A percentile compares a stretch with the other conserved stretches of the same genome.
phyloP scores from a whole-genome alignment of 2,888 invertebrate species.

The Synanthedon vespiformis region DNA sequence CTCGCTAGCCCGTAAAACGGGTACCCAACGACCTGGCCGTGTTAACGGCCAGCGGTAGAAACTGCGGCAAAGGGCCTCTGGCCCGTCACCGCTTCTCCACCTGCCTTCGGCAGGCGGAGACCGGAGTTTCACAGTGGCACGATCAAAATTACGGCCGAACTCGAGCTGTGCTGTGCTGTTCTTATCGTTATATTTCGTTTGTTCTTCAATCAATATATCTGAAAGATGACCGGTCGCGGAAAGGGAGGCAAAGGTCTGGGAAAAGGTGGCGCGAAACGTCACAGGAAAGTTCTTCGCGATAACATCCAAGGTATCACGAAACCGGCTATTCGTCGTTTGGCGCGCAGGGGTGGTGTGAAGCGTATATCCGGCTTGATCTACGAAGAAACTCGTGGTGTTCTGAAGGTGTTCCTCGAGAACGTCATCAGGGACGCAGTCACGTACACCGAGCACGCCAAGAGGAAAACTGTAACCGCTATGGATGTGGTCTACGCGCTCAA shows the following conservation, averaged over 20 bases:
- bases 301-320: constrained; percentile 86
- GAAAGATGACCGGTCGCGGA: constrained; percentile 80
- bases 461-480: constrained; percentile 91
- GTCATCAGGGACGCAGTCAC: constrained; percentile 87
- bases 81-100: too few species aligned
- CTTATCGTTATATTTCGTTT: too few species aligned
- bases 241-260: constrained; percentile 84
- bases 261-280: constrained; percentile 85
- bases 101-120: too few species aligned
- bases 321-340: constrained; percentile 81
- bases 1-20: too few species aligned
- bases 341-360: constrained; percentile 78
- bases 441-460: constrained; percentile 88
- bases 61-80: too few species aligned
- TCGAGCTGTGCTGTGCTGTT: too few species aligned
- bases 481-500: constrained; percentile 90
- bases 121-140: too few species aligned
- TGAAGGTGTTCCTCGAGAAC: constrained; percentile 86
- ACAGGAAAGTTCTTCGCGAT: constrained; percentile 83
- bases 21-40: too few species aligned
- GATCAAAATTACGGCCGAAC: too few species aligned
- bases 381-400: constrained; percentile 82
- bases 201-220: background rate
- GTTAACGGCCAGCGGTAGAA: too few species aligned
- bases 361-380: constrained; percentile 82